phyloP scores from a whole-genome alignment of 2,888 invertebrate genomes.

The Cerastis leucographa region DNA sequence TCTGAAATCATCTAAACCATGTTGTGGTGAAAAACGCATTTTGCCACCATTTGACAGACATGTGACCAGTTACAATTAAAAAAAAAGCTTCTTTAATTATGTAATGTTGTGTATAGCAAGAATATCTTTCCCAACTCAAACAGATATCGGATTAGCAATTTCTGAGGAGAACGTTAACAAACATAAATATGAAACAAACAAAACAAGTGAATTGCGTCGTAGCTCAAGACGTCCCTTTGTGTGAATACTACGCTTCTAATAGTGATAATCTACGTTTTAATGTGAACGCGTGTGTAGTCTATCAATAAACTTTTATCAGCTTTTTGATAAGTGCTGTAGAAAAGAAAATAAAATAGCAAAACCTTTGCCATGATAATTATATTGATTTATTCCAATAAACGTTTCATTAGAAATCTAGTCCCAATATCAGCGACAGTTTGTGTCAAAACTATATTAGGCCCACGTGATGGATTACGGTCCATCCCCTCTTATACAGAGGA shows the following conservation, averaged over 20 bases:
- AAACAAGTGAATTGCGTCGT: constrained; percentile 27
- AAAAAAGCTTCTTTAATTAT: neutral
- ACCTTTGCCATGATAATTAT: neutral
- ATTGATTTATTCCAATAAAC: neutral
- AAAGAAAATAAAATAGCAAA: neutral
- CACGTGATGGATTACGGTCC: neutral
- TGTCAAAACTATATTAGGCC: neutral
- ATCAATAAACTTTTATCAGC: constrained; percentile 19
- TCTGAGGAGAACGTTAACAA: neutral
- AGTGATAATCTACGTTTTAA: neutral
- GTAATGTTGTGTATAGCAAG: neutral
- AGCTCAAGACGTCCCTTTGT: neutral
- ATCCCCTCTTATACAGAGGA: neutral
- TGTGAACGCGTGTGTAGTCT: neutral
- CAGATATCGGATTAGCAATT: neutral
- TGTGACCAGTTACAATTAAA: neutral
- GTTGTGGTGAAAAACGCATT: neutral
- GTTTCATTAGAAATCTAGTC: neutral
- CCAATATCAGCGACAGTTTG: too few relatives aligned
- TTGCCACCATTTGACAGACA: neutral
- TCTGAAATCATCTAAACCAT: neutral
- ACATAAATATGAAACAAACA: neutral
- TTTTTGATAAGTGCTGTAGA: neutral
- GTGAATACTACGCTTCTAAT: constrained; percentile 9
- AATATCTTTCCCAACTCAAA: neutral